phyloP scores from a whole-genome alignment of 2,113 vertebrate species.

The Catharus fuscescens region DNA sequence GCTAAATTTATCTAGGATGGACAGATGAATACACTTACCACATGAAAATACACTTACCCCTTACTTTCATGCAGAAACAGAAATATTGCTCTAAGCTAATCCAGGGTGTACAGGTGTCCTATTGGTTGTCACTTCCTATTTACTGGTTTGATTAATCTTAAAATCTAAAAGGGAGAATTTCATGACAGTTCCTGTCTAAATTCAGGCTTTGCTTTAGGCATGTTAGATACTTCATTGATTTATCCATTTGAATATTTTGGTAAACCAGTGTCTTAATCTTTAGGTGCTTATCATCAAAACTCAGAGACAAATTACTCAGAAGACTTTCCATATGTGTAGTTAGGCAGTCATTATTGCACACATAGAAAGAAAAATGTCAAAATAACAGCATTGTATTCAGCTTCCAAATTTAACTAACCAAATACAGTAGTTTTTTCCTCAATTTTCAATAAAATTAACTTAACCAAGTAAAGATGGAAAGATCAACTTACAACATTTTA shows the following conservation, averaged over 20 bases:
- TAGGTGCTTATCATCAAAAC: background rate
- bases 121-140: background rate
- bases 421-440: background rate
- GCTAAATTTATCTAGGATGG: background rate
- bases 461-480: background rate
- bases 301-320: background rate
- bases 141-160: background rate
- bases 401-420: background rate
- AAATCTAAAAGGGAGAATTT: background rate
- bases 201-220: background rate
- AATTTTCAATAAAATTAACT: background rate
- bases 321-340: fast-evolving
- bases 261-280: background rate
- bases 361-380: background rate
- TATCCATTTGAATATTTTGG: background rate
- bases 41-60: background rate
- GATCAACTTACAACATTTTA: background rate
- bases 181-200: background rate
- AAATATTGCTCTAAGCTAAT: background rate
- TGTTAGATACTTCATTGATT: background rate
- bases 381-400: background rate
- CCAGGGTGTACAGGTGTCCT: background rate
- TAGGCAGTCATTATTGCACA: background rate
- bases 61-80: background rate
- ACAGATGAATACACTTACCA: background rate